phyloP scores from a whole-genome alignment of 2,113 vertebrate genomes.

The Acanthisitta chloris region DNA sequence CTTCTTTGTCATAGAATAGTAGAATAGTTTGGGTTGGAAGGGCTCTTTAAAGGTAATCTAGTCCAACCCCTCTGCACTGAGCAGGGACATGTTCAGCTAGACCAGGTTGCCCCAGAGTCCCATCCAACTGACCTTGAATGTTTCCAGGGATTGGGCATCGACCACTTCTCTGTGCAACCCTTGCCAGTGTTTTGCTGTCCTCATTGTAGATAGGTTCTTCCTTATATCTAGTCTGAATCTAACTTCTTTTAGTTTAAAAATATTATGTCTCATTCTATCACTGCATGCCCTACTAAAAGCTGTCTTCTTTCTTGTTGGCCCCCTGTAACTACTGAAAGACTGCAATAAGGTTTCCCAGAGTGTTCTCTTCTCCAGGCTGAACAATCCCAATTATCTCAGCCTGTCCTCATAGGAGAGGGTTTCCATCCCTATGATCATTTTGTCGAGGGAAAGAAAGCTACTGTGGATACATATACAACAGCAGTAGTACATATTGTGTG shows the following conservation, averaged over 20 bases:
- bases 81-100: not conserved
- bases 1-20: not conserved
- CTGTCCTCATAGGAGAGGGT: not conserved
- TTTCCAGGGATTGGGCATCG: not conserved
- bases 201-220: not conserved
- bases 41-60: not conserved
- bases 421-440: not conserved
- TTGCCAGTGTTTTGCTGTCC: not conserved
- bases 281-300: not conserved
- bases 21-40: not conserved
- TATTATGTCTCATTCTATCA: not conserved
- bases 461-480: not conserved
- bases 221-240: not conserved
- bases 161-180: not conserved
- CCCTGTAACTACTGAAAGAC: not conserved
- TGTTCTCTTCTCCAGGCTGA: not conserved
- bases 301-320: not conserved
- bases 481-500: not conserved
- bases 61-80: not conserved
- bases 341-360: not conserved
- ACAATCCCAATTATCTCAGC: not conserved
- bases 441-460: not conserved
- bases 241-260: not conserved
- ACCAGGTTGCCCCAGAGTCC: not conserved
- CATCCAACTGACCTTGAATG: not conserved